Base-by-base conservation (phyloP, 2,888 invertebrate species). In the Dasypolia templi region DNA sequence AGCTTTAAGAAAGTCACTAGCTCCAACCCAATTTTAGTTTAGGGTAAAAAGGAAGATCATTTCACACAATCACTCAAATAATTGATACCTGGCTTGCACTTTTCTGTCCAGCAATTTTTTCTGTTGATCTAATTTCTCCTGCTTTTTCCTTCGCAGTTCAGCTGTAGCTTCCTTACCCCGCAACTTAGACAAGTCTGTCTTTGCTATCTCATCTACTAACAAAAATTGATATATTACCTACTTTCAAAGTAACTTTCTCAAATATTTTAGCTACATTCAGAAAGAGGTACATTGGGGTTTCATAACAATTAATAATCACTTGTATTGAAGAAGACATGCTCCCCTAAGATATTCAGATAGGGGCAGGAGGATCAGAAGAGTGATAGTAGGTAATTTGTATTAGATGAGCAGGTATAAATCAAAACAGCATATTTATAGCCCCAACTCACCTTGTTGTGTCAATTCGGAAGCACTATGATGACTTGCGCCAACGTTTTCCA, bases 91-190 rank as follows among this genome's bases (percentile, higher is more conserved):
- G 44, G 96, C 96, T 77, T 92, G 93, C 70, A 95, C 83, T 90
- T 94, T 96, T 85, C 96, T 92, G 63, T 96, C 95, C 49, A 96
- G 83, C 59, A 92, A 67, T 86, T 93, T 94, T 79, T 95, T 95
- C 78, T 94, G 93, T 84, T 92, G 89, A 89, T 96, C 93, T 79
- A 96, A 87, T 82, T 93, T 92, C 78, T 93, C 91, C 86, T 96
- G 96, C 79, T 92, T 94, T 80, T 88, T 91, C 77, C 85, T 92
- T 77, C 92, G 91, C 46, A 95, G 79, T 84, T 92, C 92, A 66
- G 91, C 92, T 29, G 91, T 90, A 76, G 96, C 96, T 82, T 94
- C 94, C 81, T 89, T 94, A 3, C 94, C 96, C 58, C 96, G 91
- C 76, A 91, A 78, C 87, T 93, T 94, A 9, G 96, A 95, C 56